Conservation (phyloP, 2,113 vertebrate species). For the Mustela lutreola region DNA sequence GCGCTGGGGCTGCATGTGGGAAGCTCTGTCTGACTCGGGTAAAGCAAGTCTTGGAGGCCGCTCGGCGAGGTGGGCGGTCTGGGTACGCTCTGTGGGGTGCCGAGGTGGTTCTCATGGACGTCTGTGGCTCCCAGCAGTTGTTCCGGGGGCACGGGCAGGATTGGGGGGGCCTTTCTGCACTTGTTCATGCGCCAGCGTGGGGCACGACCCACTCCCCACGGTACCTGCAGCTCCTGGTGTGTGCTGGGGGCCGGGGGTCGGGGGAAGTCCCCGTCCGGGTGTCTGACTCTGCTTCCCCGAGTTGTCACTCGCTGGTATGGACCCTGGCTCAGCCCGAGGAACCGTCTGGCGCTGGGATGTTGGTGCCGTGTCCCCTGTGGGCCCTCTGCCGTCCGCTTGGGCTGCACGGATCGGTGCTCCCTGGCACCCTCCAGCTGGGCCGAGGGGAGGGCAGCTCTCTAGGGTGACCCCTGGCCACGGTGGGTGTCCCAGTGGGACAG, state of each 20-base stretch:
- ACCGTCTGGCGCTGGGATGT: not conserved
- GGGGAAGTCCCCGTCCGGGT: fast-evolving
- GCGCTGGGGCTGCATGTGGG: fast-evolving
- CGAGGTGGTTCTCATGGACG: fast-evolving
- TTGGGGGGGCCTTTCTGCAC: not conserved
- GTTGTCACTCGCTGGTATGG: not conserved
- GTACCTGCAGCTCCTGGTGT: fast-evolving
- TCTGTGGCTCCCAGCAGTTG: not conserved
- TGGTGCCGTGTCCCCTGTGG: fast-evolving
- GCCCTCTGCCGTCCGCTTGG: not conserved
- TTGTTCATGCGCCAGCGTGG: fast-evolving
- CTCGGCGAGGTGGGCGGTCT: fast-evolving
- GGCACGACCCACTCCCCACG: not conserved
- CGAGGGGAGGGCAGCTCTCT: not conserved
- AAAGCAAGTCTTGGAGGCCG: not conserved
- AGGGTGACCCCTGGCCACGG: too few species aligned
- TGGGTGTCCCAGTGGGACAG: not conserved
- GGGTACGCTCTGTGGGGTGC: not conserved
- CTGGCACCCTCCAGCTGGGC: not conserved
- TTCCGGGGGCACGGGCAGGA: fast-evolving
- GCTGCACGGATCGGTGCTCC: not conserved
- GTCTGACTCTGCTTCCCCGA: too few species aligned
- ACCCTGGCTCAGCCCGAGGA: not conserved
- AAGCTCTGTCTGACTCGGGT: not conserved
- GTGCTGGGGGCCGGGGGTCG: fast-evolving